These are phyloP conservation scores for Hypolimnas misippus DNA, from an alignment of 2,888 invertebrate species.

Conservation along the genomic window DNA sequence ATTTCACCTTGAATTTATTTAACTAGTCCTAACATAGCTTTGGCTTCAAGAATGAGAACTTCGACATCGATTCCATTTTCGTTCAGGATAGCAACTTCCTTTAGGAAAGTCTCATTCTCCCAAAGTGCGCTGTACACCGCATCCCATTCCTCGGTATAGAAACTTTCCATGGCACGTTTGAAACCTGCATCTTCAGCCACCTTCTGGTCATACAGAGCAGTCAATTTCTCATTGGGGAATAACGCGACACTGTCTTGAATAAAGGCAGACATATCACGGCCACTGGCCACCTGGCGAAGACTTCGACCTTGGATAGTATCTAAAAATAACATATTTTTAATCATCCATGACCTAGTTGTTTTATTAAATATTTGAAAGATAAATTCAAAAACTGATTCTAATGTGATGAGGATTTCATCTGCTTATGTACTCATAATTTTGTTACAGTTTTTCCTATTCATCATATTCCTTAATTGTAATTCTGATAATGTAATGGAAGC, in stretches of 20 bases:
- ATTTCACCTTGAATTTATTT: no score
- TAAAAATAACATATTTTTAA: slow-evolving; percentile 10
- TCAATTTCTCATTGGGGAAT: slow-evolving; percentile 52
- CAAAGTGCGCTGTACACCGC: slow-evolving; percentile 56
- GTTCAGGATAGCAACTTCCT: slow-evolving; percentile 54
- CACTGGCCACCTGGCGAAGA: slow-evolving; percentile 39
- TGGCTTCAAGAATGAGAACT: slow-evolving; percentile 37
- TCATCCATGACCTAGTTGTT: neutral
- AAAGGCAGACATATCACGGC: slow-evolving; percentile 43
- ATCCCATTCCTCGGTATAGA: slow-evolving; percentile 63
- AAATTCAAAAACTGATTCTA: neutral
- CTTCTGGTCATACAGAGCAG: slow-evolving; percentile 65
- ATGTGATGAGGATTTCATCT: neutral
- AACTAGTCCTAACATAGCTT: slow-evolving; percentile 40
- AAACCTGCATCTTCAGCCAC: slow-evolving; percentile 63
- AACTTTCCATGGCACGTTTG: slow-evolving; percentile 60
- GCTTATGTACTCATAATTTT: no score
- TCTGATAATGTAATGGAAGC: no score
- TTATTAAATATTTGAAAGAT: neutral
- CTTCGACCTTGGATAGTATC: slow-evolving; percentile 27
- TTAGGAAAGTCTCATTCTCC: slow-evolving; percentile 59
- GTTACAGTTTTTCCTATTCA: no score
- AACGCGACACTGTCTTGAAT: slow-evolving; percentile 41
- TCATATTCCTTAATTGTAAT: no score
- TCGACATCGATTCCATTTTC: slow-evolving; percentile 58